Evolutionary conservation across 2,888 invertebrate species (phyloP).

Genomic region (Spodoptera picta): DNA sequence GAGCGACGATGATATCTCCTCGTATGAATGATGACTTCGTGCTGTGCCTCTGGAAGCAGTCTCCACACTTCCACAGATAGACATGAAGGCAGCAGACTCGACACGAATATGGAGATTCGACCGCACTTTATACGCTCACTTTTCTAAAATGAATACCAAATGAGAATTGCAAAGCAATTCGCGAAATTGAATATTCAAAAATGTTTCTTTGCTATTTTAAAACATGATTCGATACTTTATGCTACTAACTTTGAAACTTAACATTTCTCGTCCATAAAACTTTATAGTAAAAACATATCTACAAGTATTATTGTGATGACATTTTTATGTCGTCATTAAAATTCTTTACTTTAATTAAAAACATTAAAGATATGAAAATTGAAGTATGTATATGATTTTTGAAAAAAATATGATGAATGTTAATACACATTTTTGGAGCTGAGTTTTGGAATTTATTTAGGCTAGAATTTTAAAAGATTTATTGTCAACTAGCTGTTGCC

Average conservation of each 20-base stretch:
- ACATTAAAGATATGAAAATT: conserved; percentile 44
- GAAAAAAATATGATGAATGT: conserved; percentile 30
- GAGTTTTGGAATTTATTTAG: conserved; percentile 17
- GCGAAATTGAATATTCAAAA: conserved; percentile 48
- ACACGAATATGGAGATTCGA: conserved; percentile 84
- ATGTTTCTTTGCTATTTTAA: conserved; percentile 29
- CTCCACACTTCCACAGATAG: conserved; percentile 73
- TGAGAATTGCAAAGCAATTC: conserved; percentile 51
- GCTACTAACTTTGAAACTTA: conserved; percentile 6
- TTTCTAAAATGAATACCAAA: conserved; percentile 55
- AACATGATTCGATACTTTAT: conserved; percentile 10
- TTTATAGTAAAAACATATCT: conserved; percentile 15
- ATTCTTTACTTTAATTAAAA: conserved; percentile 43
- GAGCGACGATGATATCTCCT: conserved; percentile 87
- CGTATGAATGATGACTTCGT: conserved; percentile 89
- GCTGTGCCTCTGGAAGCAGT: conserved; percentile 84
- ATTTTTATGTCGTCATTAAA: conserved; percentile 36
- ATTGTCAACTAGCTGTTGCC: too few relatives aligned
- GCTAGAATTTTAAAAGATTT: conserved; percentile 3
- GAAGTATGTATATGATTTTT: conserved; percentile 30
- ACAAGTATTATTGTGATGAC: conserved; percentile 15
- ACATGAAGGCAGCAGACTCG: conserved; percentile 78
- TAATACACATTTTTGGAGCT: conserved; percentile 45
- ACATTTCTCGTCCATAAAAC: conserved; percentile 15
- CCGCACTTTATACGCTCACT: conserved; percentile 49